Conservation (phyloP, 1,140 invertebrate genomes). For the Luehdorfia chinensis region DNA sequence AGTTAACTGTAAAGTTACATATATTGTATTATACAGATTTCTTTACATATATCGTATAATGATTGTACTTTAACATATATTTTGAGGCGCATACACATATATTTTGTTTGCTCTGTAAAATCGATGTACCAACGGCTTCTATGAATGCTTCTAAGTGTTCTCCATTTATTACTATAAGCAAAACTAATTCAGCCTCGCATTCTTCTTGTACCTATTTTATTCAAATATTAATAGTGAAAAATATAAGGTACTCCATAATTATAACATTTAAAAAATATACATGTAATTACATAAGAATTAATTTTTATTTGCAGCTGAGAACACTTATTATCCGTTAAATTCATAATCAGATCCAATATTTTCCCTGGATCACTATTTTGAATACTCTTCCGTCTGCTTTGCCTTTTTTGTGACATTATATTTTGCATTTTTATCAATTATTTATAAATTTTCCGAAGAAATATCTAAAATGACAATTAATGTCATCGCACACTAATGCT, state of each 20-base stretch:
- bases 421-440: background rate
- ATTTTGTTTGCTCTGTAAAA: slow-evolving; percentile 39
- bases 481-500: no score
- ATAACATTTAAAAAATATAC: no score
- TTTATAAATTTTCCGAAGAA: no score
- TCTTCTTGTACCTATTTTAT: slow-evolving; percentile 53
- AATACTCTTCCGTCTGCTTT: slow-evolving; percentile 44
- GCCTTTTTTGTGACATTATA: slow-evolving; percentile 33
- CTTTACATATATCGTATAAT: background rate
- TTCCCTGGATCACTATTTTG: slow-evolving; percentile 72
- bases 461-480: no score
- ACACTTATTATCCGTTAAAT: slow-evolving; percentile 59
- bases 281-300: slow-evolving; percentile 76
- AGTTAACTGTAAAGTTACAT: slow-evolving; percentile 32
- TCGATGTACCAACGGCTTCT: slow-evolving; percentile 38
- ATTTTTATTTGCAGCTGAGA: slow-evolving; percentile 71
- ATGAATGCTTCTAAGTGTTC: slow-evolving; percentile 51
- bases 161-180: slow-evolving; percentile 40
- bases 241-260: no score
- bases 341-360: slow-evolving; percentile 72
- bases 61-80: no score
- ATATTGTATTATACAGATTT: background rate
- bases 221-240: no score
- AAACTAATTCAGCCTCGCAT: slow-evolving; percentile 49
- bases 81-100: slow-evolving; percentile 35